Base-by-base conservation (phyloP, 2,113 vertebrate species). In the Petrocephalus zakoni region DNA sequence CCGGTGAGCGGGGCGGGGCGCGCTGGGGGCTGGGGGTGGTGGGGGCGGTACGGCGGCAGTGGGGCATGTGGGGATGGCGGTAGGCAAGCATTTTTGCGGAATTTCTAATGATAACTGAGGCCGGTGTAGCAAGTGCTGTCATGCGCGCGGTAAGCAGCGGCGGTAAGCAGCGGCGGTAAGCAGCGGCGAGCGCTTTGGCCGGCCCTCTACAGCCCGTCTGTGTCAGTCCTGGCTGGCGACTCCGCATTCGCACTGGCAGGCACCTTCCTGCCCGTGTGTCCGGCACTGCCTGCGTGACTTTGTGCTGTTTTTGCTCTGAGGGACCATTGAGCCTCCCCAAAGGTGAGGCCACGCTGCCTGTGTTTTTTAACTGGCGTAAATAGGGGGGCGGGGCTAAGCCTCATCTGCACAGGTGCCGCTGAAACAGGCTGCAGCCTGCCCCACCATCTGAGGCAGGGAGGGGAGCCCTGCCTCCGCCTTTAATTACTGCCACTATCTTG, bases 1-100 rank as follows among this genome's bases (percentile, higher is more conserved):
- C 61, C 87, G 92, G 92, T 92, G 64, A 92, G 87, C 22, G 19
- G 46, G 22, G 47, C 91, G 78, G 37, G 22, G 47, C 0, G 46
- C 1, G 82, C 2, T 8, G 2, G 11, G 2, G 37, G 81, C 42
- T 47, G 78, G 42, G 19, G 11, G 5, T 19, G 78, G 37, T 13
- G 47, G 46, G 7, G 53, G 53, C 4, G n/a, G n/a, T n/a, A n/a
- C 8, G 22, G 58, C 58, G 22, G 58, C 22, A 9, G 42, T 42
- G 58, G 0, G 58, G 0, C 47, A 15, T 19, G 17, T 9, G 5
- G 5, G 15, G 25, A 37, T 75, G 68, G 25, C 13, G n/a, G 29
- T 34, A 34, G 25, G 4, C 68, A 72, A 37, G 17, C 68, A 75
- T 75, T 17, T 72, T 37, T 37, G 25, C 25, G 37, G 29, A 29